Evolutionary conservation across 2,888 invertebrate species (phyloP), one percentile per base, ranked within the genome.

Genomic region (Thalpophila matura): DNA sequence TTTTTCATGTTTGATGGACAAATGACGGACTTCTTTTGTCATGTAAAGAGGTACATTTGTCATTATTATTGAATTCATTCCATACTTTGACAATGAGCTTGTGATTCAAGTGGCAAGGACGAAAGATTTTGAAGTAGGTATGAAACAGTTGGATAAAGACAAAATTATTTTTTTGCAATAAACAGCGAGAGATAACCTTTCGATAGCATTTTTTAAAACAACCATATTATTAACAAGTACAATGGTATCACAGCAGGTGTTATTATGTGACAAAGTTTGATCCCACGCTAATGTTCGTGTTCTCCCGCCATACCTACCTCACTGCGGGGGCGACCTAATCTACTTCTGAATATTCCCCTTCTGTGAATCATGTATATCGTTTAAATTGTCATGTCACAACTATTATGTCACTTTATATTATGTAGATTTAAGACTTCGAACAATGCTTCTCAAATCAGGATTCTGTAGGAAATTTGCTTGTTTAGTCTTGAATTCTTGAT

Each of bases 1-100:
- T 87, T 87, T 88, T 85, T 85, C 83, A 80, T 75, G 81, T 80
- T 77, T 86, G 85, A 84, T 85, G 81, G 84, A 77, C 86, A 83
- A 85, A 86, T 82, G 84, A 81, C 84, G 78, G 83, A 80, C 83
- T 75, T 63, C 77, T 76, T 88, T 93, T 92, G 90, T 92, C 68
- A 92, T 91, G 90, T 66, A 86, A 91, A 91, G 82, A 83, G 83
- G 84, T 50, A 79, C 76, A 89, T 89, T 89, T 84, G 87, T 89
- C 88, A 89, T 81, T 83, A 81, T 79, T 82, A 86, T 85, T 86
- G 85, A 84, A 80, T 81, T 80, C 63, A 80, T 80, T 81, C 74
- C 73, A 80, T 67, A 78, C 57, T 77, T 72, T 76, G 69, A 82
- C 71, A 83, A 85, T 77, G 74, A 75, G 77, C 82, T 80, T 79